These are phyloP conservation scores for Ceratoteleas bidentatus DNA, from an alignment of 1,140 invertebrate genomes.

Conservation along the genomic window DNA sequence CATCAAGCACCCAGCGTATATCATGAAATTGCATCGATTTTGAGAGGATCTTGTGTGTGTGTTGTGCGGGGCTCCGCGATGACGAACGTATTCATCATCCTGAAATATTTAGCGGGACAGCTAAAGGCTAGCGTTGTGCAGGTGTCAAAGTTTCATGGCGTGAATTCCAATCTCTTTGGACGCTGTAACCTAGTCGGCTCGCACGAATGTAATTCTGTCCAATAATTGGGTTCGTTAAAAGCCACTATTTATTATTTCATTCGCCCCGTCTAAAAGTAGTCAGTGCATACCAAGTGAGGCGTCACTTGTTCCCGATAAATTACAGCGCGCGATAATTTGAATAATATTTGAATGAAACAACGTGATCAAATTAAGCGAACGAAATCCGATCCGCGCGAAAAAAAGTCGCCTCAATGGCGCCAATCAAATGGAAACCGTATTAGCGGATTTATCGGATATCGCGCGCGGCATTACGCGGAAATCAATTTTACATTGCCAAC, in stretches of 20 bases:
- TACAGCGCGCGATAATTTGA: conserved; percentile 31
- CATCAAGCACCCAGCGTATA: conserved; percentile 62
- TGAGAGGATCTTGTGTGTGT: conserved; percentile 54
- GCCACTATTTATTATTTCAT: conserved; percentile 54
- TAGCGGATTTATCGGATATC: too few species aligned
- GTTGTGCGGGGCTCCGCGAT: conserved; percentile 48
- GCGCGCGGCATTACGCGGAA: conserved; percentile 16
- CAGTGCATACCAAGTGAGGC: conserved; percentile 28
- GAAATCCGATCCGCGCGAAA: too few species aligned
- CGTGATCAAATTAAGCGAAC: conserved; percentile 34
- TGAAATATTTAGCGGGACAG: conserved; percentile 64
- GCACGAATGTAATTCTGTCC: conserved; percentile 48
- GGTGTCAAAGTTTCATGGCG: conserved; percentile 65
- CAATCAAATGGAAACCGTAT: too few species aligned
- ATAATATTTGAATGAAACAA: conserved; percentile 34
- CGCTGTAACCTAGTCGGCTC: conserved; percentile 34
- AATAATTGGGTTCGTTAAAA: conserved; percentile 63
- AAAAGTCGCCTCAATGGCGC: too few species aligned
- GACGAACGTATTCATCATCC: conserved; percentile 68
- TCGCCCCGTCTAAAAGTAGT: conserved; percentile 30
- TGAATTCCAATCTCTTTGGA: conserved; percentile 61
- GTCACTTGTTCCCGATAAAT: conserved; percentile 48
- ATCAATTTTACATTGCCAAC: conserved; percentile 21
- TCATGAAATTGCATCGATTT: conserved; percentile 71
- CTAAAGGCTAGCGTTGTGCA: conserved; percentile 55